Evolutionary conservation across 1,140 invertebrate genomes (phyloP), one percentile per base, ranked within the genome.

Genomic region (Pseudomyrmex concolor): DNA sequence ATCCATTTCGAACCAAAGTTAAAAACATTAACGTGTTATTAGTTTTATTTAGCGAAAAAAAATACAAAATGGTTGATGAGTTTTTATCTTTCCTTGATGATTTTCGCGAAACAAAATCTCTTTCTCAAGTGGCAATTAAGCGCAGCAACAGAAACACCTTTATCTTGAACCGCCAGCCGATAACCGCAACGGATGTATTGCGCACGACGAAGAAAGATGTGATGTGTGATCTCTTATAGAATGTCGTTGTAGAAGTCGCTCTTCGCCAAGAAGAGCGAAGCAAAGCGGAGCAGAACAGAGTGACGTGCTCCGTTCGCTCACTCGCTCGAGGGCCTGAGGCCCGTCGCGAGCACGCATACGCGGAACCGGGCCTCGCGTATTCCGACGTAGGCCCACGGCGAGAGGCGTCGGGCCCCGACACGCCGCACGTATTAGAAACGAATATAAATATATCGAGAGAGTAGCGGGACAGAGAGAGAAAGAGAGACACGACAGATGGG

Each of bases 401-500:
- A 73, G 62, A 85, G 88, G 87, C 82, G 84, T 83, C 73, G 60
- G 59, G 64, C 60, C 83, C 68, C 81, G 78, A 90, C 89, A 90
- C 89, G 86, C 83, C 84, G 81, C 90, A 85, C 90, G 89, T 90
- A 91, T 92, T 92, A 91, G 91, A 90, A 89, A 89, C 89, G 89
- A 92, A 93, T 92, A 92, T 91, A 93, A 92, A 91, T 92, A 91
- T 93, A 92, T 93, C 89, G 90, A 82, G 76, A 77, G 82, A 54
- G 55, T 54, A 43, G 34, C 19, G 54, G n/a, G 71, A 10, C 25
- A 73, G 78, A 70, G 34, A 68, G 63, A 72, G 82, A 77, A 48
- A 77, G 63, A 86, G 50, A 64, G 54, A 64, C 66, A 50, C 51
- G 72, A n/a, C 2, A 67, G 62, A 81, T 80, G 71, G 86, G 74